Percentiles rank a stretch among this genome's conserved stretches.
phyloP scores from a whole-genome alignment of 2,113 vertebrate genomes.

The Catharus fuscescens region DNA sequence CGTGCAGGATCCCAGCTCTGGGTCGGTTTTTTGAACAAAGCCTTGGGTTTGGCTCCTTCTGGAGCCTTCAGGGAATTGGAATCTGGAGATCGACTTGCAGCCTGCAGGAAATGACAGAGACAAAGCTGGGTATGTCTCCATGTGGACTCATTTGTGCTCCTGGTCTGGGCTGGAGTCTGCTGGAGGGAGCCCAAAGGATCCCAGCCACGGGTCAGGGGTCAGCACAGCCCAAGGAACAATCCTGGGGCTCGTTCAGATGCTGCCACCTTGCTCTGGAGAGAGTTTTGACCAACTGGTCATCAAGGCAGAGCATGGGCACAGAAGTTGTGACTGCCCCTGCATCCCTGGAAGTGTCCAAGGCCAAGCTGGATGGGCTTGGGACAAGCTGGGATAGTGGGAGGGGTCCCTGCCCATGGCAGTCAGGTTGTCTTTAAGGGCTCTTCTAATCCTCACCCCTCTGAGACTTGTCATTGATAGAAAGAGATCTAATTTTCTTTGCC shows the following conservation, averaged over 20 bases:
- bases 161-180: background rate
- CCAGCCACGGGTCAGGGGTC: background rate
- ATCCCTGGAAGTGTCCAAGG: background rate
- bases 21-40: background rate
- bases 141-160: background rate
- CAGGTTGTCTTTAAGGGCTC: too few species aligned
- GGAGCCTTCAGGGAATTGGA: background rate
- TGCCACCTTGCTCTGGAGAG: background rate
- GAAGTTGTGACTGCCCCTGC: background rate
- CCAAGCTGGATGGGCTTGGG: accelerated
- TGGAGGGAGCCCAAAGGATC: background rate
- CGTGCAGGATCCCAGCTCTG: background rate
- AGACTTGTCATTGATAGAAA: background rate
- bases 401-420: background rate
- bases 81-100: background rate
- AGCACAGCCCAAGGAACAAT: background rate
- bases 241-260: background rate
- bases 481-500: background rate
- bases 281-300: background rate
- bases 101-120: slow-evolving; percentile 12
- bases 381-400: accelerated
- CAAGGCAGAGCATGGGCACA: background rate
- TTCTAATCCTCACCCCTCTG: background rate
- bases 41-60: background rate
- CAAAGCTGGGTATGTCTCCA: background rate